These are phyloP conservation scores for Chironomus striatipennis DNA, from an alignment of 1,140 invertebrate genomes.

Conservation along the genomic window DNA sequence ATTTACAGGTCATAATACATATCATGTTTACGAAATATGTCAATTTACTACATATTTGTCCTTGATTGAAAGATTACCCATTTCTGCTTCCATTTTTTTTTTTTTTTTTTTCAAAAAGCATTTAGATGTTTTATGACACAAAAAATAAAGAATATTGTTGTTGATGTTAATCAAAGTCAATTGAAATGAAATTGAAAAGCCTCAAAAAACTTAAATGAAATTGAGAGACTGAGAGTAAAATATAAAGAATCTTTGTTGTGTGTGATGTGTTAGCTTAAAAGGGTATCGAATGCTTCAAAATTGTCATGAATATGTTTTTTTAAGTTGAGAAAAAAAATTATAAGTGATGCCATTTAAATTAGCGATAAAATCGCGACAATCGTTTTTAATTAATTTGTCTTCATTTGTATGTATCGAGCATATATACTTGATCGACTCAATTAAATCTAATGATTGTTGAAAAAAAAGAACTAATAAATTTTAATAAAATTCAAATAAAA, in stretches of 20 bases:
- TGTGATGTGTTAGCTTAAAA: no score
- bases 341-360: background rate
- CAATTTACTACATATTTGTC: slow-evolving; percentile 25
- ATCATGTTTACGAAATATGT: slow-evolving; percentile 82
- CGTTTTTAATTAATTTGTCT: background rate
- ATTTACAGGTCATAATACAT: slow-evolving; percentile 29
- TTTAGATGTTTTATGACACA: no score
- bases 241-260: no score
- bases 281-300: background rate
- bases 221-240: background rate
- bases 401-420: background rate
- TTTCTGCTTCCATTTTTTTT: background rate
- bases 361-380: background rate
- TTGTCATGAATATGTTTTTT: background rate
- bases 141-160: no score
- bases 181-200: background rate
- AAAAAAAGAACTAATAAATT: slow-evolving; percentile 15
- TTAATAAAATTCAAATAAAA: background rate
- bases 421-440: background rate
- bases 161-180: background rate
- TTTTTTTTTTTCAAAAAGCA: no score
- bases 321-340: background rate
- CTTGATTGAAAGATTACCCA: background rate
- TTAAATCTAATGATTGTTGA: background rate
- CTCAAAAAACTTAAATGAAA: background rate